Evolutionary conservation across 2,797 vertebrate species (phyloP).

Genomic region (Sciaenops ocellatus): DNA sequence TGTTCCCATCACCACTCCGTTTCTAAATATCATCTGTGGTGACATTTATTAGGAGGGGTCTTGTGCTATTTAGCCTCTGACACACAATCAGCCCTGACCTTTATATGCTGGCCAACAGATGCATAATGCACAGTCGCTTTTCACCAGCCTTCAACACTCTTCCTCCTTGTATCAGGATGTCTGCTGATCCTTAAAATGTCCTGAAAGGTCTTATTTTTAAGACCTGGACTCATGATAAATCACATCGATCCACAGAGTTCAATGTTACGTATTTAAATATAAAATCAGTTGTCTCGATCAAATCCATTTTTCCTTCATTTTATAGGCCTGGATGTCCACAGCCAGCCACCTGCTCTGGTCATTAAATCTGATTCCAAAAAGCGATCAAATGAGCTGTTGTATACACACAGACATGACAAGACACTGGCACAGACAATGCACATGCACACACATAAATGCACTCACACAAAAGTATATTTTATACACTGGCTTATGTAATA

Average conservation of each 20-base stretch:
- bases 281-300: neutral
- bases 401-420: neutral
- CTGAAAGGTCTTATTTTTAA: neutral
- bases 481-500: neutral
- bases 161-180: neutral
- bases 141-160: neutral
- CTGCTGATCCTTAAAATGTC: neutral
- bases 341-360: neutral
- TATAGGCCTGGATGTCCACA: neutral
- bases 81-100: conserved; percentile 67
- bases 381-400: neutral
- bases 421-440: neutral
- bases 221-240: neutral
- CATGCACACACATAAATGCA: neutral
- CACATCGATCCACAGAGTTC: neutral
- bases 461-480: neutral
- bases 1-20: conserved; percentile 10
- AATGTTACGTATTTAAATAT: neutral
- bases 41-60: conserved; percentile 53
- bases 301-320: neutral
- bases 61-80: conserved; percentile 53
- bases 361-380: neutral
- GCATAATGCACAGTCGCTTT: conserved; percentile 16
- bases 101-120: conserved; percentile 44
- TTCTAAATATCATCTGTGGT: conserved; percentile 45